Conservation (phyloP, 1,140 invertebrate genomes). For the Drosophila ambigua region DNA sequence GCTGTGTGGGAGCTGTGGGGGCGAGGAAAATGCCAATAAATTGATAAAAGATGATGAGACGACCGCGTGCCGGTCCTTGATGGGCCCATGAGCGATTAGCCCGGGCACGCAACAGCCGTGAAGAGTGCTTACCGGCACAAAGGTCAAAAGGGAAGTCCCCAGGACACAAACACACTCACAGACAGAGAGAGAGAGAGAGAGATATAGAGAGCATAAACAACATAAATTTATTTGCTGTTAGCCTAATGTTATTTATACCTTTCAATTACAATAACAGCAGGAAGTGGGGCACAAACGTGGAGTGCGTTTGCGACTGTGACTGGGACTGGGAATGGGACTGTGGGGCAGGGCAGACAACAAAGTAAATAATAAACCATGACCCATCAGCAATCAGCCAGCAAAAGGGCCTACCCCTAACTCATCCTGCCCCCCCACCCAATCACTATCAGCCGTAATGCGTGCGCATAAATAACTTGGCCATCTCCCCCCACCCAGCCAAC, state of each 20-base stretch:
- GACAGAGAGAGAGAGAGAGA: slow-evolving; percentile 20
- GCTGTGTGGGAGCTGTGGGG: slow-evolving; percentile 5
- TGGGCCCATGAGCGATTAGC: slow-evolving; percentile 62
- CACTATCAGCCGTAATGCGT: slow-evolving; percentile 77
- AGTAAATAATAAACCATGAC: slow-evolving; percentile 77
- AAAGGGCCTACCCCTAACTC: slow-evolving; percentile 8
- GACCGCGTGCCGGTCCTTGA: slow-evolving; percentile 31
- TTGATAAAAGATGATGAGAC: slow-evolving; percentile 78
- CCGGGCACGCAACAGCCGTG: slow-evolving; percentile 53
- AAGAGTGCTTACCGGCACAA: slow-evolving; percentile 61
- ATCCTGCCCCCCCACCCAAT: slow-evolving; percentile 20
- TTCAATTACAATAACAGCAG: slow-evolving; percentile 79
- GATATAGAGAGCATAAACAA: slow-evolving; percentile 59
- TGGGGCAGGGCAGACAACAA: slow-evolving; percentile 24
- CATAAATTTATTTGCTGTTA: slow-evolving; percentile 82
- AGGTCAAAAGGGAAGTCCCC: slow-evolving; percentile 59
- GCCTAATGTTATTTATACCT: slow-evolving; percentile 82
- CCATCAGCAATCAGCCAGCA: slow-evolving; percentile 75
- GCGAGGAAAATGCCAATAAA: slow-evolving; percentile 71
- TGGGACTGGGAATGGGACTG: not conserved
- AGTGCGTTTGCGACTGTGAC: too few relatives aligned
- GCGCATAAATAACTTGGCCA: slow-evolving; percentile 73
- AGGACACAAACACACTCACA: slow-evolving; percentile 42
- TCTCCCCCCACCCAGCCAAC: not conserved
- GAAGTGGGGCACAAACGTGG: not conserved